Evolutionary conservation across 2,113 vertebrate genomes (phyloP).

Genomic region (Thalassoma bifasciatum): DNA sequence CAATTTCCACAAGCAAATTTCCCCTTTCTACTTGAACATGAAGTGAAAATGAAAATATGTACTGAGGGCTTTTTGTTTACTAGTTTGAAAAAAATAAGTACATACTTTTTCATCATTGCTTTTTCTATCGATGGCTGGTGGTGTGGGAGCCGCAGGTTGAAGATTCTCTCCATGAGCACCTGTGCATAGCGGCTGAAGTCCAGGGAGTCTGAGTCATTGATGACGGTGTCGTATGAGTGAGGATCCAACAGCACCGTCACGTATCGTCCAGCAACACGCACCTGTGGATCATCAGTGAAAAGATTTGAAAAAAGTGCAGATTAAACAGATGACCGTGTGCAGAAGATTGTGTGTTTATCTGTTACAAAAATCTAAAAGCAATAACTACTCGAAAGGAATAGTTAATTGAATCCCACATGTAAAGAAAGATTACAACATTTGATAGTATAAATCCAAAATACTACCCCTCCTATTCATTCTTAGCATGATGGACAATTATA

Average conservation of each 20-base stretch:
- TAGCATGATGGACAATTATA: too few species aligned
- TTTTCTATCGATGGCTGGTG: slow-evolving; percentile 79
- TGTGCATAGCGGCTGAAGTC: slow-evolving; percentile 87
- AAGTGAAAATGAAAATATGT: slow-evolving; percentile 41
- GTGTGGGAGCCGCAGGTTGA: slow-evolving; percentile 84
- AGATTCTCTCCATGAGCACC: slow-evolving; percentile 90
- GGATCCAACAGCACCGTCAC: slow-evolving; percentile 89
- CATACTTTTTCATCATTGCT: slow-evolving; percentile 84
- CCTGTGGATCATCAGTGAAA: slow-evolving; percentile 64
- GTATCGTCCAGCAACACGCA: slow-evolving; percentile 86
- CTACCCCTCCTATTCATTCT: neutral
- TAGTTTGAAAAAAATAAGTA: neutral
- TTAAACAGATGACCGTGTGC: neutral
- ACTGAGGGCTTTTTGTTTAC: neutral
- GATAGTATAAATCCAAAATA: neutral
- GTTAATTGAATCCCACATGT: neutral
- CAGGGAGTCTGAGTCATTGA: slow-evolving; percentile 80
- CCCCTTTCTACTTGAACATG: neutral
- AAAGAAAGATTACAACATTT: too few species aligned
- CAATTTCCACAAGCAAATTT: neutral
- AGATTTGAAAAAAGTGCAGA: neutral
- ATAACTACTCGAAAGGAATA: neutral
- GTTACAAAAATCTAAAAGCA: neutral
- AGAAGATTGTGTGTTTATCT: too few species aligned
- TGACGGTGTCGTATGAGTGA: slow-evolving; percentile 84